Evolutionary conservation across 2,113 vertebrate genomes (phyloP), one percentile per base, ranked within the genome.

Genomic region (Actenoides hombroni): DNA sequence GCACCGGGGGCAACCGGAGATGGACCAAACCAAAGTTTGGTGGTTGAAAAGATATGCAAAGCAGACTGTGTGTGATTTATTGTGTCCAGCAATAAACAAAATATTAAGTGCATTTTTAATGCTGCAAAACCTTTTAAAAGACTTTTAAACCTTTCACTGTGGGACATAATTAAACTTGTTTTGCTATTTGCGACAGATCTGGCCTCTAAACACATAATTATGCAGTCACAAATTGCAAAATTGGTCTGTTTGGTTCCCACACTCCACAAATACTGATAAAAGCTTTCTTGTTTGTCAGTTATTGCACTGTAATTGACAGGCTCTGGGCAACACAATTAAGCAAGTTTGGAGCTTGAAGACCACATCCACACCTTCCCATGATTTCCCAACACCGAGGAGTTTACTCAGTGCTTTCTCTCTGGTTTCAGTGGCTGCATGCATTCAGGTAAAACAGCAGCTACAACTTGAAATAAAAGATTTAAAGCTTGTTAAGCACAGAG

Each of bases 141-240:
- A 71, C 71, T 85, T 86, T 86, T 35, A 95, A 93, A 81, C 86
- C 37, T 70, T 91, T 74, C 85, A 89, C 53, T 24, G 16, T 37
- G 67, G 67, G 49, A 94, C 82, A 48, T 83, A 73, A 91, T 90
- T 83, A 92, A 86, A 88, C 59, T 87, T 95, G 68, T 77, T 96
- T 85, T 95, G 83, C 94, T 95, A 35, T 95, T 83, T 88, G 69
- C 57, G 61, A 49, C 29, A 86, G 83, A 44, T 60, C 54, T 92
- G 68, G 46, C 51, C 88, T 90, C 64, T 60, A 95, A 94, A 83
- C 56, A 70, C 42, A 15, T 61, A 93, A 95, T 86, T 91, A 94
- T 65, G 95, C 79, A 93, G 54, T 90, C 78, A 83, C 51, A 90
- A 83, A 93, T 78, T 77, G 94, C 79, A 94, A 74, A 83, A 96